These are phyloP conservation scores for Listrodromus nycthemerus DNA, from an alignment of 2,888 invertebrate genomes.

Conservation along the genomic window DNA sequence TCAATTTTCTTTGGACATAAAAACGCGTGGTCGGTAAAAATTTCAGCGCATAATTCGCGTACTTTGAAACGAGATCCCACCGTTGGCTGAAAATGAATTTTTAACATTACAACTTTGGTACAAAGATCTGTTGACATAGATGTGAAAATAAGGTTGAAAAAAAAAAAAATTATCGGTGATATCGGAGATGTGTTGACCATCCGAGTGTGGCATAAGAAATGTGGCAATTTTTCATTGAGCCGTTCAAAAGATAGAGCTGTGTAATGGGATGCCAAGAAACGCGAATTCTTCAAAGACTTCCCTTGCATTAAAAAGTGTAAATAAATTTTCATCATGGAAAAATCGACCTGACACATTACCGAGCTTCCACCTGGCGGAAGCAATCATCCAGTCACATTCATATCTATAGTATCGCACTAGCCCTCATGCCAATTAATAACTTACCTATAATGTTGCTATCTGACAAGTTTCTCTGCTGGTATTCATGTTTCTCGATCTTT, in stretches of 20 bases:
- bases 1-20: no score
- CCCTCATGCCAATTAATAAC: constrained; percentile 42
- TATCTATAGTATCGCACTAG: background rate
- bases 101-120: background rate
- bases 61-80: no score
- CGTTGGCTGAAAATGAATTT: background rate
- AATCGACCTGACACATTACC: background rate
- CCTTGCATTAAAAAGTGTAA: background rate
- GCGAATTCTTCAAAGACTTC: background rate
- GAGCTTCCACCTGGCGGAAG: background rate
- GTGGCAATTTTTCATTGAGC: background rate
- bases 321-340: background rate
- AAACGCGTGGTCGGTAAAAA: no score
- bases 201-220: background rate
- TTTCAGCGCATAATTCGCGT: no score
- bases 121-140: background rate
- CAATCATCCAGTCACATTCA: background rate
- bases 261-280: background rate
- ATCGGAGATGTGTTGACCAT: background rate
- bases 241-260: background rate
- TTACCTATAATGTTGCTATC: background rate
- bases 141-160: background rate
- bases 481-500: background rate
- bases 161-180: background rate
- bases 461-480: background rate